Base-by-base conservation (phyloP, 1,140 invertebrate species). In the Pararge aegeria region DNA sequence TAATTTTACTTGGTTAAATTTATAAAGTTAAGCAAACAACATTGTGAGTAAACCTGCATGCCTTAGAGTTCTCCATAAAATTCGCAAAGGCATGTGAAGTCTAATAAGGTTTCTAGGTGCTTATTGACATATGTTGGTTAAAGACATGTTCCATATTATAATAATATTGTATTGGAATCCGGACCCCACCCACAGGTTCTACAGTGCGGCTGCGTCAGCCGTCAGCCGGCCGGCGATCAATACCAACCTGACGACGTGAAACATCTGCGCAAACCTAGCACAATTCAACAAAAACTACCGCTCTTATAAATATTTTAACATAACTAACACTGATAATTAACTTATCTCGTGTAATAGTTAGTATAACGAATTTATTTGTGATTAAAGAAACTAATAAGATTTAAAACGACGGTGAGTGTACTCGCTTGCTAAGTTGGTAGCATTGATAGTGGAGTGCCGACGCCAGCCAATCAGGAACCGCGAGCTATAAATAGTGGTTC, bases 191-290 rank as follows among this genome's bases (percentile, higher is more conserved):
- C 68, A 30, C 13, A 42, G 38, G 3, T 15, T 15, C 38, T 18
- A 5, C 0, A 42, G 5, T 2, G 38, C 34, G 13, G 10, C 10
- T 38, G 38, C 38, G 5, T 3, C 5, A 6, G 5, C 5, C 38
- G 38, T 15, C 54, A 50, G 63, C 68, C 73, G 68, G 68, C 73
- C 73, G 70, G 68, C 66, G 61, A 67, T 69, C 60, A 56, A 40
- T 77, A 71, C 78, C 79, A 82, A 82, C 73, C 55, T 80, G 57
- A 73, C 64, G 51, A 61, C 51, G 20, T 15, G 7, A 68, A 71
- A 70, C 75, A 78, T 67, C 75, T 82, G 77, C 48, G 24, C 64
- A 53, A 61, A 64, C 51, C 46, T 52, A 59, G 50, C 48, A 0
- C 54, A 40, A 50, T 30, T 20, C 20, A 18, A 49, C 13, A 13